Percentiles rank a stretch among this genome's conserved stretches.
phyloP scores from a whole-genome alignment of 2,888 invertebrate genomes.

The Crossocerus cetratus region DNA sequence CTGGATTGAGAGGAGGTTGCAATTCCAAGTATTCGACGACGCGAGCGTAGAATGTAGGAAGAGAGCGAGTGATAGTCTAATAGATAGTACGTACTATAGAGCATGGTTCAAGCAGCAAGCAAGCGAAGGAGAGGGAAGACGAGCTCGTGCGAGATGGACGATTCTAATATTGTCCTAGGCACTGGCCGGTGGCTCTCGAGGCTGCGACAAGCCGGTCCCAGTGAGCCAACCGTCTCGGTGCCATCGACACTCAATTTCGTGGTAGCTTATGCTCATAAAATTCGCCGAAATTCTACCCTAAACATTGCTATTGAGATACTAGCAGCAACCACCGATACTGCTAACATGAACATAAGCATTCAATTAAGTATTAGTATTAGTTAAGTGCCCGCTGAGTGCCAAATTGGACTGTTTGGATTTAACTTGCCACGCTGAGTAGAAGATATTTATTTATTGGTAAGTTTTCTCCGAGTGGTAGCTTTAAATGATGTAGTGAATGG shows the following conservation, averaged over 20 bases:
- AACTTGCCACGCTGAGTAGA: no score
- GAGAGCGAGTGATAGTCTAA: slow-evolving; percentile 16
- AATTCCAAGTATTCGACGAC: no score
- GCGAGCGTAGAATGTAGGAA: not conserved
- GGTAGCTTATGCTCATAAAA: slow-evolving; percentile 16
- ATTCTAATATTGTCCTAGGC: slow-evolving; percentile 76
- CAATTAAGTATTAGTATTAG: no score
- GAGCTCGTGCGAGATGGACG: slow-evolving; percentile 50
- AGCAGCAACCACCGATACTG: no score
- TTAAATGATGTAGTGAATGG: no score
- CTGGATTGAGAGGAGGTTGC: no score
- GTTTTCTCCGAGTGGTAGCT: no score
- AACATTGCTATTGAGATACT: no score
- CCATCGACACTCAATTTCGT: slow-evolving; percentile 47
- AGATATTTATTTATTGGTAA: no score
- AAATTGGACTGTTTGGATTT: no score
- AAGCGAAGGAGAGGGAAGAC: slow-evolving; percentile 36
- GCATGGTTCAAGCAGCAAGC: slow-evolving; percentile 2
- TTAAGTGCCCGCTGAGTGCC: no score
- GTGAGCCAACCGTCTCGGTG: slow-evolving; percentile 66
- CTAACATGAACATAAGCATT: no score
- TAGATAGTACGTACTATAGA: slow-evolving; percentile 21
- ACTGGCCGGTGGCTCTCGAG: slow-evolving; percentile 54
- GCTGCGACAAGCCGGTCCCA: slow-evolving; percentile 60
- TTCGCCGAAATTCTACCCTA: not conserved